A percentile compares a stretch with the other conserved stretches of the same genome.
phyloP scores from a whole-genome alignment of 2,888 invertebrate genomes.

The Drosophila pegasa region DNA sequence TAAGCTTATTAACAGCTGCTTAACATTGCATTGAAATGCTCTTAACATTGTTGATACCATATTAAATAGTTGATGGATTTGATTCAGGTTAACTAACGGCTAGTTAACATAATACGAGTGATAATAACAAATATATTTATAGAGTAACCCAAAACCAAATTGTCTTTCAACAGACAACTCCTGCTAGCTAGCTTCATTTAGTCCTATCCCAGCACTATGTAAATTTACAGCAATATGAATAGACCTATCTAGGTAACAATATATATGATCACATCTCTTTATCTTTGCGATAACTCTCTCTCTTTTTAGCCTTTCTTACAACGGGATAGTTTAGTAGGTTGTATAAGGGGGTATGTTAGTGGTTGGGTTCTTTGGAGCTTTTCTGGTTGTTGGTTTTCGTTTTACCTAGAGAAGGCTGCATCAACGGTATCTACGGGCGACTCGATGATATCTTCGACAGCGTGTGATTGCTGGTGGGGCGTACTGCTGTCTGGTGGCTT shows the following conservation, averaged over 20 bases:
- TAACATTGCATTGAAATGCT: too few species aligned
- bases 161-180: too few species aligned
- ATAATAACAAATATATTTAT: too few species aligned
- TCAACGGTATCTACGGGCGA: slow-evolving; percentile 82
- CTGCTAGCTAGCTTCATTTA: not conserved
- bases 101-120: not conserved
- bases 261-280: not conserved
- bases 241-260: not conserved
- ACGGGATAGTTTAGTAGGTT: not conserved
- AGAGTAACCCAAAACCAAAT: too few species aligned
- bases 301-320: not conserved
- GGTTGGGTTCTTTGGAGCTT: not conserved
- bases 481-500: slow-evolving; percentile 76
- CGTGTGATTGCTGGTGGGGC: slow-evolving; percentile 66
- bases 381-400: slow-evolving; percentile 9
- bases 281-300: too few species aligned
- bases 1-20: too few species aligned
- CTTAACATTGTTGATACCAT: too few species aligned
- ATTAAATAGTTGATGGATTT: too few species aligned
- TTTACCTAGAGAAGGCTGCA: slow-evolving; percentile 81
- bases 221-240: not conserved
- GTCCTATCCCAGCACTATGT: not conserved
- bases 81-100: not conserved
- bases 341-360: not conserved
- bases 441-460: slow-evolving; percentile 76